Base-by-base conservation (phyloP, 1,140 invertebrate species). In the Reticulitermes speratus region DNA sequence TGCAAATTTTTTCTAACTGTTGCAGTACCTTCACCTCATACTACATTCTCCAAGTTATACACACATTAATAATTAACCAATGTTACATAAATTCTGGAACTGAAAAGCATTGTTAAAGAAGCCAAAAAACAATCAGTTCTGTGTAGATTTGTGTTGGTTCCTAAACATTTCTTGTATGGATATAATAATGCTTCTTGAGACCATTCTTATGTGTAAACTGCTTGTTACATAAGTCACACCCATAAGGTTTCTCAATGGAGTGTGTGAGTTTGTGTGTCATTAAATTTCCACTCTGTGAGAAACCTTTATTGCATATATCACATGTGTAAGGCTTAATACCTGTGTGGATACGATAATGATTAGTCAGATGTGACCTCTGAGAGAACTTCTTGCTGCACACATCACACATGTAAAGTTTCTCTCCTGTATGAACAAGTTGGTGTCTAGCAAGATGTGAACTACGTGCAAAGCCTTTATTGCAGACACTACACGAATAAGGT, bases 261-360 rank as follows among this genome's bases (percentile, higher is more conserved):
- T 83, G 82, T 44, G 9, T 83, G 19, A n/a, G 82, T n/a, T 0
- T 83, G 21, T 83, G 82, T 44, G 23, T 44, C 38, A 12, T 83
- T 19, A 83, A 12, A 83, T 32, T 25, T 12, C 25, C 45, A 44
- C 25, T 44, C 38, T 83, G 82, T 12, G 45, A 14, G 21, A 83
- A 83, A 14, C 21, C 21, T 21, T 44, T 44, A 44, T 21, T 23
- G 32, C 82, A 83, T 19, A 83, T 16, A 38, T 83, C 38, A 44
- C 82, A 83, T 23, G 23, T 12, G 45, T 44, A 83, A 19, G 82
- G 82, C 25, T 48, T 44, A 25, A 32, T 38, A 5, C 82, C 82
- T 48, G 30, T 83, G 25, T 83, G 82, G 11, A 83, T 83, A 25
- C 82, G 82, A 44, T 25, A 83, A 48, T 83, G 82, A 44, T 25